Base-by-base conservation (phyloP, 2,797 vertebrate genomes). In the Lepilemur ruficaudatus region DNA sequence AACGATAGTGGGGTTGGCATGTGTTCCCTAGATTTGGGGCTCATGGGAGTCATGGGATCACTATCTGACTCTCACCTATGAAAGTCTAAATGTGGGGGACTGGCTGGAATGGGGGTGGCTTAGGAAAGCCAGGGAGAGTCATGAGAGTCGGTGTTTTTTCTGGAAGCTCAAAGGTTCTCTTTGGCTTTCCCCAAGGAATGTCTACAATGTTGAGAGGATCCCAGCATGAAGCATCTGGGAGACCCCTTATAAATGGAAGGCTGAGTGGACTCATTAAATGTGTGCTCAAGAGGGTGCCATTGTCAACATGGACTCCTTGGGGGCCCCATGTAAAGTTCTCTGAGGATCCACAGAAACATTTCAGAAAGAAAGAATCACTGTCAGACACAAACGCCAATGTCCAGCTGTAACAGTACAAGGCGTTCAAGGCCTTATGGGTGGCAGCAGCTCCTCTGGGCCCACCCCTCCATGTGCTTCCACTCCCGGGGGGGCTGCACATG, bases 401-500 rank as follows among this genome's bases (percentile, higher is more conserved):
- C 59, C 6, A 0, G 11, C 41, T 59, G 18, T 7, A 38, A 35
- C 17, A 32, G 4, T 11, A 4, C 14, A 43, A 18, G 30, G 23
- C 25, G 28, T 30, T 15, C 3, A 38, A 61, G 35, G 4, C 32
- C 2, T 2, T 22, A 20, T 1, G 1, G 11, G 15, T 2, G 35
- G 28, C 9, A 2, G 10, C 0, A 0, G 14, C 7, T 28, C 9
- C 18, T 63, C 50, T 55, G 46, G 65, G 30, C 7, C 11, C 10
- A n/a, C 6, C 2, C 25, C 30, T 22, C 5, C 6, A 23, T 1
- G 2, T 7, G 2, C 9, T 18, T 28, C 9, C 4, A 1, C 9
- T 41, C 13, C n/a, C 30, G 8, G n/a, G 61, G 73, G 10, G 46
- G 3, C 5, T 7, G 14, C 23, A 6, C n/a, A 20, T 2, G 12